Conservation (phyloP, 2,113 vertebrate species). For the Gnathonemus longibarbis region DNA sequence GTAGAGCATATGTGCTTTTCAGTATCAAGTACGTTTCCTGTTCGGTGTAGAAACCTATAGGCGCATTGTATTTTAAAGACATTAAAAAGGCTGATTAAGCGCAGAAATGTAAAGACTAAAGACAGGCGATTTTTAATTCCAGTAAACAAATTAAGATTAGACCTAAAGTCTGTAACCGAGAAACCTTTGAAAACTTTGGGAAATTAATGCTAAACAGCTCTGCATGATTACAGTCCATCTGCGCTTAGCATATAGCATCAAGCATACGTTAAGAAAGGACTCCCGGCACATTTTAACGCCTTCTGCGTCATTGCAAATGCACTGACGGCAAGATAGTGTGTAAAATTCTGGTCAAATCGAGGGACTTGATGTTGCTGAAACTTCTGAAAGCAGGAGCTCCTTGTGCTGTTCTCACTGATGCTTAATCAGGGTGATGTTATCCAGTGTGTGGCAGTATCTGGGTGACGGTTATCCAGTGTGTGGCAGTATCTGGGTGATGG, state of each 20-base stretch:
- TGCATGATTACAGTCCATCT: background rate
- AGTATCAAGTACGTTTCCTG: background rate
- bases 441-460: background rate
- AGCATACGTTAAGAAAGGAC: background rate
- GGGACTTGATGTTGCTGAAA: background rate
- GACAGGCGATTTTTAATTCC: background rate
- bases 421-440: background rate
- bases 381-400: background rate
- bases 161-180: background rate
- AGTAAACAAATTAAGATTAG: background rate
- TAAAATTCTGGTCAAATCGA: background rate
- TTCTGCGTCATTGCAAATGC: background rate
- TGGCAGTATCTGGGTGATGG: too few relatives aligned
- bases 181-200: background rate
- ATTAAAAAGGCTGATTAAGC: background rate
- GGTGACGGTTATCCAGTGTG: too few relatives aligned
- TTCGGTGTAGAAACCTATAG: background rate
- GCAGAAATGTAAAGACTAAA: background rate
- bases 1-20: background rate
- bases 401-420: background rate
- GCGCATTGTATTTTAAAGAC: background rate
- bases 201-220: background rate
- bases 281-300: background rate
- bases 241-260: background rate
- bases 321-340: background rate